These are phyloP conservation scores for Epirrhoe alternata DNA, from an alignment of 2,888 invertebrate species.

Conservation along the genomic window DNA sequence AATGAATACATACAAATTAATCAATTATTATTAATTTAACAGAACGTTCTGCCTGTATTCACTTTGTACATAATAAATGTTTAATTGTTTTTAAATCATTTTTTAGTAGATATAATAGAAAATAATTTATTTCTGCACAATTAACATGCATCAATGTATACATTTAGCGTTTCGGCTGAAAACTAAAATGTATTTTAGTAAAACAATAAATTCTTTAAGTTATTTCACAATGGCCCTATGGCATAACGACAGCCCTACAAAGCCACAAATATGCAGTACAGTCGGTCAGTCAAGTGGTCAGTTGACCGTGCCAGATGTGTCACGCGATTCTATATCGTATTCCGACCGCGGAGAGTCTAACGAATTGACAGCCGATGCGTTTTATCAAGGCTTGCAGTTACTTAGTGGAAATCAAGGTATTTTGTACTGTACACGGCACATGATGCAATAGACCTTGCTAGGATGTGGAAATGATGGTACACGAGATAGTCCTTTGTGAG, in stretches of 20 bases:
- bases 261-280: conserved; percentile 43
- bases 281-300: conserved; percentile 38
- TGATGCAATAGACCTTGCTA: conserved; percentile 44
- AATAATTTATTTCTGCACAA: no score
- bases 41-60: background rate
- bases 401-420: conserved; percentile 31
- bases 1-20: background rate
- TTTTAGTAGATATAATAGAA: background rate
- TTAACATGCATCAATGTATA: background rate
- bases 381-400: conserved; percentile 23
- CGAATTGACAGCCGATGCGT: conserved; percentile 27
- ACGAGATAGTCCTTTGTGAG: conserved; percentile 37
- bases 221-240: conserved; percentile 1
- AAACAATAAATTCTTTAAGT: background rate
- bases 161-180: background rate
- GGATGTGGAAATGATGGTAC: conserved; percentile 45
- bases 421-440: conserved; percentile 31
- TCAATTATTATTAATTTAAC: background rate
- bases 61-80: background rate
- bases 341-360: conserved; percentile 27
- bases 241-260: conserved; percentile 31
- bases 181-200: background rate
- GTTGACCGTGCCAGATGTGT: conserved; percentile 32
- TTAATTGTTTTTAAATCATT: background rate
- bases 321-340: conserved; percentile 30